Evolutionary conservation across 1,140 invertebrate species (phyloP).

Genomic region (Leptinotarsa undecemlineata): DNA sequence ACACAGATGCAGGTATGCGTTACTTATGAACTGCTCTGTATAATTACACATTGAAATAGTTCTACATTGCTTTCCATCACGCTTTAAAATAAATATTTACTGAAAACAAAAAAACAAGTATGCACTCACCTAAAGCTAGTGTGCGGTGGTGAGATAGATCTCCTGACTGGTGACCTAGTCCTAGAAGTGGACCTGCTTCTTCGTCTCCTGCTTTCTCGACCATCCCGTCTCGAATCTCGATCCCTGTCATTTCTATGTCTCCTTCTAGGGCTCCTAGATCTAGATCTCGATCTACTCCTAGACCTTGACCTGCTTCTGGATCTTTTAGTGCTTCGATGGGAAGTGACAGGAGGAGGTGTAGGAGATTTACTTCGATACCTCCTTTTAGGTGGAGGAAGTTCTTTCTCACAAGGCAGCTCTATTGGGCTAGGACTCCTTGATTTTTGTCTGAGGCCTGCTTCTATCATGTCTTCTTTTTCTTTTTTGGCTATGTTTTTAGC

Average conservation of each 20-base stretch:
- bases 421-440: conserved; percentile 78
- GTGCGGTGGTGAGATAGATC: conserved; percentile 58
- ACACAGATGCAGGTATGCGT: no score
- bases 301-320: conserved; percentile 50
- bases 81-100: no score
- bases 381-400: conserved; percentile 73
- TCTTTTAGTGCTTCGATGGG: conserved; percentile 28
- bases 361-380: conserved; percentile 69
- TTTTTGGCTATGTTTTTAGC: conserved; percentile 90
- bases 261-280: conserved; percentile 37
- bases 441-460: conserved; percentile 67
- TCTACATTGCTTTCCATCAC: no score
- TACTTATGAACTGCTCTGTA: no score
- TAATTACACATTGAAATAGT: no score
- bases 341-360: conserved; percentile 39
- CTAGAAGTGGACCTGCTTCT: conserved; percentile 55
- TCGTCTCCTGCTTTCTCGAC: conserved; percentile 38
- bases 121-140: conserved; percentile 23
- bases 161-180: conserved; percentile 48
- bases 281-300: conserved; percentile 46
- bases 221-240: conserved; percentile 15
- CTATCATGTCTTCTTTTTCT: conserved; percentile 84
- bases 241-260: conserved; percentile 25
- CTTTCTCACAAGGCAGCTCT: conserved; percentile 65
- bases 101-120: background rate